These are phyloP conservation scores for Pachypsylla venusta DNA, from an alignment of 1,140 invertebrate species.

Conservation along the genomic window DNA sequence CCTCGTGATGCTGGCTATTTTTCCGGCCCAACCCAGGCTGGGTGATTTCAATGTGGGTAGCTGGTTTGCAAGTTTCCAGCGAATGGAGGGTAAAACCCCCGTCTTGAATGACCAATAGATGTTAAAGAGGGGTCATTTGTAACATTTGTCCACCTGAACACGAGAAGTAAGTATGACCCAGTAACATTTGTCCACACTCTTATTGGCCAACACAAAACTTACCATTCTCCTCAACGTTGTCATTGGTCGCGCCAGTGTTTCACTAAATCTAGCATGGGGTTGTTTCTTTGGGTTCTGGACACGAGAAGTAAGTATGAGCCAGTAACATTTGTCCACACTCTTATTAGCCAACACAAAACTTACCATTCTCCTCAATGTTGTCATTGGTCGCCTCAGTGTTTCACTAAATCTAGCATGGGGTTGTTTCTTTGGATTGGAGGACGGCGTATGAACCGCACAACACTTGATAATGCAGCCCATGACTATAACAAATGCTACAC, in stretches of 20 bases:
- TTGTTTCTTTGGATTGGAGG: conserved; percentile 86
- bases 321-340: conserved; percentile 1
- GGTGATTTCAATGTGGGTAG: too few relatives aligned
- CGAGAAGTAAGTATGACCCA: conserved; percentile 14
- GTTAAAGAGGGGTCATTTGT: conserved; percentile 4
- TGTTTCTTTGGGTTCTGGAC: conserved; percentile 92
- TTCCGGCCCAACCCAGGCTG: too few relatives aligned
- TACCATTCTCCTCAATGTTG: conserved; percentile 70
- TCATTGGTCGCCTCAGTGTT: conserved; percentile 73
- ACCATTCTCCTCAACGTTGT: conserved; percentile 73
- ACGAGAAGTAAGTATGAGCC: conserved; percentile 15
- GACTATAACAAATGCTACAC: conserved; percentile 77
- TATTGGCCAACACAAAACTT: conserved; percentile 24
- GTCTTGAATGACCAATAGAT: too few relatives aligned
- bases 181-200: background rate
- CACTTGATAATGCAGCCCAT: conserved; percentile 99
- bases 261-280: conserved; percentile 66
- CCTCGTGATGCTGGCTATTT: too few relatives aligned
- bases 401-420: conserved; percentile 72
- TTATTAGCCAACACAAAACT: conserved; percentile 20
- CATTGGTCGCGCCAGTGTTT: conserved; percentile 75
- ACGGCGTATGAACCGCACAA: conserved; percentile 97
- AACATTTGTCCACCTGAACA: too few relatives aligned
- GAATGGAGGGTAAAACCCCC: too few relatives aligned
- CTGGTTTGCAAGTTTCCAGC: too few relatives aligned